Percentiles rank a stretch among this genome's conserved stretches.
Conservation (phyloP, 2,797 vertebrate genomes). For the Myotis pilosus region DNA sequence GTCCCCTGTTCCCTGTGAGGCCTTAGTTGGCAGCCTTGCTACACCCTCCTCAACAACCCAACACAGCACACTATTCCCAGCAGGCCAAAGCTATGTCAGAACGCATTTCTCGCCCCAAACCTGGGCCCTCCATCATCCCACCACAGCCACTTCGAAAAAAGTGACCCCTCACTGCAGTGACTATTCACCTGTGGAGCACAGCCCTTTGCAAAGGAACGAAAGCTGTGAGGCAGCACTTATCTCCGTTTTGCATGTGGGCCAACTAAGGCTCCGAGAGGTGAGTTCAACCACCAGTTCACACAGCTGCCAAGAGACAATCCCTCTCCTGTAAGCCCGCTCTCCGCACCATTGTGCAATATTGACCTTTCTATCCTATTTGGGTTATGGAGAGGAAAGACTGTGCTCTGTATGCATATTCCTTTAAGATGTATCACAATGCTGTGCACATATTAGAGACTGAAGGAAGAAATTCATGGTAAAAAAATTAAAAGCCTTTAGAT, state of each 20-base stretch:
- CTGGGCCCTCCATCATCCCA: background rate
- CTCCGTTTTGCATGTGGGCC: background rate
- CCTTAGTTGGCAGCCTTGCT: background rate
- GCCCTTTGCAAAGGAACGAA: fast-evolving
- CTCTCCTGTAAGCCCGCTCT: background rate
- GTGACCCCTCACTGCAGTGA: background rate
- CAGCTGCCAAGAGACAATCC: background rate
- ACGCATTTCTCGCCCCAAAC: background rate
- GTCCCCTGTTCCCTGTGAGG: background rate
- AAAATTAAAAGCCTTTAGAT: background rate
- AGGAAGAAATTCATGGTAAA: background rate
- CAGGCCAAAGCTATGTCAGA: background rate
- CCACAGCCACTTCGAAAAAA: fast-evolving
- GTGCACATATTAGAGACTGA: background rate
- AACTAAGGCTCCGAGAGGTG: background rate
- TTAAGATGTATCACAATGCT: background rate
- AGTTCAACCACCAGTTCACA: background rate
- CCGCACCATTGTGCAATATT: fast-evolving
- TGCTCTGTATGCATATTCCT: background rate
- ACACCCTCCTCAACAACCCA: background rate
- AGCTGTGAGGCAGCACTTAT: background rate
- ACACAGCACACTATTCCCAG: background rate
- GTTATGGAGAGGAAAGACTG: background rate
- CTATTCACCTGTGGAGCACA: background rate
- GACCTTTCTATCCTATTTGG: background rate